Evolutionary conservation across 2,888 invertebrate species (phyloP).

Genomic region (Epistrophella euchroma): DNA sequence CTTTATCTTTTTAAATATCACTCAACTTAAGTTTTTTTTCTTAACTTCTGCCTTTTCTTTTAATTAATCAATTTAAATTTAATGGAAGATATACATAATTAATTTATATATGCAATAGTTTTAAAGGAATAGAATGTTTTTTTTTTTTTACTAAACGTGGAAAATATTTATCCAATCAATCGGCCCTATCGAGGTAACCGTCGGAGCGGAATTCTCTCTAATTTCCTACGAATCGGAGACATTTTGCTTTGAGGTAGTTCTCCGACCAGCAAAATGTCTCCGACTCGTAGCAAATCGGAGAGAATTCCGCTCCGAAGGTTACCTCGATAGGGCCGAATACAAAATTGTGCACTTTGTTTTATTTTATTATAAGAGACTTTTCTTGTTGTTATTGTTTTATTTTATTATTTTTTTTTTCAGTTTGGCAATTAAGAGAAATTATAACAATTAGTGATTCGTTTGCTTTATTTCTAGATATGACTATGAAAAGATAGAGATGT

Average conservation of each 20-base stretch:
- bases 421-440: conserved; percentile 61
- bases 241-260: no score
- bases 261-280: no score
- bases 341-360: conserved; percentile 9
- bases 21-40: conserved; percentile 63
- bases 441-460: conserved; percentile 4
- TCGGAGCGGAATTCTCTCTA: no score
- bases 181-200: no score
- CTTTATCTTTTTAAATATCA: conserved; percentile 57
- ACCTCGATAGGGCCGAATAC: no score
- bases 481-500: not conserved
- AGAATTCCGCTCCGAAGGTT: no score
- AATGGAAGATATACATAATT: conserved; percentile 44
- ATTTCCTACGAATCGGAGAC: no score
- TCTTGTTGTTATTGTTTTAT: not conserved
- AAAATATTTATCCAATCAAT: not conserved
- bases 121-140: not conserved
- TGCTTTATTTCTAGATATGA: not conserved
- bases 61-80: conserved; percentile 39
- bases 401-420: not conserved
- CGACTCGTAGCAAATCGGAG: no score
- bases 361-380: not conserved
- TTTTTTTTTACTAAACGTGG: not conserved
- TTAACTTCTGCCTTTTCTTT: conserved; percentile 18
- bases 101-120: not conserved